phyloP scores from a whole-genome alignment of 2,888 invertebrate species.

The Mantis religiosa region DNA sequence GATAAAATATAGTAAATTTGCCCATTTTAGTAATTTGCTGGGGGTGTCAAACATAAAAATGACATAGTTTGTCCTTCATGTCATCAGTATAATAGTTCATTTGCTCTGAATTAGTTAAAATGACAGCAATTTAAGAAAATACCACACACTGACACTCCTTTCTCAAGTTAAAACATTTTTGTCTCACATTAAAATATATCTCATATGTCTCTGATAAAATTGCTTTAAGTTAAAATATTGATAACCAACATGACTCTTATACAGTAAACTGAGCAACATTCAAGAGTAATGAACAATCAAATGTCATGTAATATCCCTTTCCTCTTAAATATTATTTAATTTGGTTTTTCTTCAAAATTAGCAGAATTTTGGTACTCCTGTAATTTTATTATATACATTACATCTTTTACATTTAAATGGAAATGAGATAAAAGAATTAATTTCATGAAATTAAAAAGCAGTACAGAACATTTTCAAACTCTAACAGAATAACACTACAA shows the following conservation, averaged over 20 bases:
- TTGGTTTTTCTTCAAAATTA: neutral
- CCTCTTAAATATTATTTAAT: neutral
- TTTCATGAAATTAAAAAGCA: no score
- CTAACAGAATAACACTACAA: no score
- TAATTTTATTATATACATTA: neutral
- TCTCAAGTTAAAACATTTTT: neutral
- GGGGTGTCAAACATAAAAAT: neutral
- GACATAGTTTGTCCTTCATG: neutral
- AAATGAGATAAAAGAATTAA: neutral
- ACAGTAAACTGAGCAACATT: neutral
- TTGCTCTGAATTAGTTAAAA: neutral
- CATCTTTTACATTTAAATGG: neutral
- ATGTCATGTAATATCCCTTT: neutral
- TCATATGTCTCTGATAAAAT: neutral
- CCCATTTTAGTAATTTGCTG: neutral
- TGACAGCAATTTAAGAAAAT: neutral
- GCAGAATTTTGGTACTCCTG: neutral
- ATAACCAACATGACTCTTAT: neutral
- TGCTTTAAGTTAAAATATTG: neutral
- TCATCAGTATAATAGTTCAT: neutral
- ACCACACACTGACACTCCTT: neutral
- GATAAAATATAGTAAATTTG: neutral
- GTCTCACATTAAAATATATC: neutral
- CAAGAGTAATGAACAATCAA: neutral
- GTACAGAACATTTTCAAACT: no score